phyloP scores from a whole-genome alignment of 2,113 vertebrate genomes.

The Bos javanicus region DNA sequence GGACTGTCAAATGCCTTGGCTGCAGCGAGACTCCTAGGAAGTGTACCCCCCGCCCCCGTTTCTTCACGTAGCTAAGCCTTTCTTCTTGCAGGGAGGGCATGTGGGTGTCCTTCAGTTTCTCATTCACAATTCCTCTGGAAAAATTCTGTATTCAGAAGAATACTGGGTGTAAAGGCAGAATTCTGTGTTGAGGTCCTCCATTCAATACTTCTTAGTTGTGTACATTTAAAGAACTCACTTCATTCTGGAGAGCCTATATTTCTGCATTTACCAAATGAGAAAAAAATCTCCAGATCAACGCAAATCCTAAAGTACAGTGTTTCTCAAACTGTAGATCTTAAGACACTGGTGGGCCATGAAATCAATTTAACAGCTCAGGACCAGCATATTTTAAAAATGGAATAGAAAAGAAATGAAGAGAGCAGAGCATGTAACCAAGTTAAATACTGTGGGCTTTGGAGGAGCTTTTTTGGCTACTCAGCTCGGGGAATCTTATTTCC shows the following conservation, averaged over 20 bases:
- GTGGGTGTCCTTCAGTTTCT: background rate
- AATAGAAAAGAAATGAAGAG: background rate
- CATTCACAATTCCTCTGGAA: background rate
- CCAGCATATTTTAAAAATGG: slow-evolving; percentile 1
- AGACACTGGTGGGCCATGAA: background rate
- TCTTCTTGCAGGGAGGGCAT: background rate
- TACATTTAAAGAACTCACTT: background rate
- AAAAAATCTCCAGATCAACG: background rate
- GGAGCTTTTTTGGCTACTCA: background rate
- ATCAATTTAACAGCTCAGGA: background rate
- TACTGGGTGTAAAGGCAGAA: background rate
- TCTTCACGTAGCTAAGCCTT: background rate
- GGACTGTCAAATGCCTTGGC: background rate
- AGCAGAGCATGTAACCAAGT: background rate
- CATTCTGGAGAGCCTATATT: background rate
- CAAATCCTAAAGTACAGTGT: background rate
- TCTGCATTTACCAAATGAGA: background rate
- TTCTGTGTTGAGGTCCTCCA: background rate
- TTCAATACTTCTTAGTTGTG: background rate
- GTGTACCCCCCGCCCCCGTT: too few relatives aligned
- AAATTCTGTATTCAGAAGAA: background rate
- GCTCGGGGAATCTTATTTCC: background rate
- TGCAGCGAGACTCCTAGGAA: background rate
- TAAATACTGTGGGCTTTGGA: background rate
- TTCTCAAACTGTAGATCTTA: background rate